Base-by-base conservation (phyloP, 2,113 vertebrate genomes). In the Shinisaurus crocodilurus region DNA sequence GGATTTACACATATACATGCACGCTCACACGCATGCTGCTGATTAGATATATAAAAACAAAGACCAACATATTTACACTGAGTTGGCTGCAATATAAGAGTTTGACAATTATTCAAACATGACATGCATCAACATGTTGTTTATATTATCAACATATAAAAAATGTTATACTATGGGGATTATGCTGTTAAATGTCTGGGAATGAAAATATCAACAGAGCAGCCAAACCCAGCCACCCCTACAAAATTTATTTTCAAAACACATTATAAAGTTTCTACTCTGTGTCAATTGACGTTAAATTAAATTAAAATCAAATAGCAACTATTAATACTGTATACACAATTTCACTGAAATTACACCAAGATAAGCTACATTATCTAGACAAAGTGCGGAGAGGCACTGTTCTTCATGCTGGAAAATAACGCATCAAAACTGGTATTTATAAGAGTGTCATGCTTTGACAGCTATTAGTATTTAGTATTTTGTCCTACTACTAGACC, bases 331-430 rank as follows among this genome's bases (percentile, higher is more conserved):
- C 92, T 88, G 93, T 95, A 98, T 93, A 95, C 95, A 97, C 92
- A 95, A 97, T 98, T 98, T 98, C 97, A 98, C 96, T 96, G 97
- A 96, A 97, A 98, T 97, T 97, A 97, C 97, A 85, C 90, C 95
- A 95, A 94, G 96, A 97, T 97, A 98, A 83, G 96, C 98, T 98
- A 98, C 97, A 96, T 98, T 97, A 98, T 98, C 97, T 98, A 99
- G 98, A 98, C 96, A 97, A 98, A 98, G 98, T 98, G 98, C 98
- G 96, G 96, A 96, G 97, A 98, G 98, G 98, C 98, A 98, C 98
- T 98, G 97, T 96, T 98, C 97, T 96, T 97, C 98, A 98, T 98
- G 98, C 98, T n/a, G 95, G 98, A 97, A 90, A 98, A 98, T 96
- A 98, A 97, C 96, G 96, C 94, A 96, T 97, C 93, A 96, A 92